Conservation (phyloP, 2,888 invertebrate species). For the Epistrophe eligans region DNA sequence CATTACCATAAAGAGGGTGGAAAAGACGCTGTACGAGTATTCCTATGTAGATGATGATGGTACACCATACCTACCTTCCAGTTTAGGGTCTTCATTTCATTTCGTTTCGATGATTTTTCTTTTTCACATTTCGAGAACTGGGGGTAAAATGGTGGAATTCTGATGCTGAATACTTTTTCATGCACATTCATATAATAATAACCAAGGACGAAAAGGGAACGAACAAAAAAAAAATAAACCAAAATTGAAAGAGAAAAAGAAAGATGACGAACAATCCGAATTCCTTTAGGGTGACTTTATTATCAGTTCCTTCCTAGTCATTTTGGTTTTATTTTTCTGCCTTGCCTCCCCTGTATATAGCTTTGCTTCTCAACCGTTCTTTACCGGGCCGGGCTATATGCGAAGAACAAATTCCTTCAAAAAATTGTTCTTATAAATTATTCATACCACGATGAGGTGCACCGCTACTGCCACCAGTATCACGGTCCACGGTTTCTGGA, state of each 20-base stretch:
- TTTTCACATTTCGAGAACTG: conserved; percentile 21
- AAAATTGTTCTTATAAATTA: conserved; percentile 71
- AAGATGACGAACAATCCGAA: conserved; percentile 73
- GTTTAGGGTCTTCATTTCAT: conserved; percentile 53
- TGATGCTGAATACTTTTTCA: conserved; percentile 57
- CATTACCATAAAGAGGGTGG: conserved; percentile 71
- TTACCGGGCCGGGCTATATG: conserved; percentile 36
- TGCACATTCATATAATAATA: conserved; percentile 59
- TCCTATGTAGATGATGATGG: background rate
- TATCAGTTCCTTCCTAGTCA: conserved; percentile 73
- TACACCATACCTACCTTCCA: conserved; percentile 29
- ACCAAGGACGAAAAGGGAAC: conserved; percentile 26
- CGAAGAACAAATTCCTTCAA: conserved; percentile 65
- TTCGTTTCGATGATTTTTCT: conserved; percentile 65
- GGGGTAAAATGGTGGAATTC: conserved; percentile 22
- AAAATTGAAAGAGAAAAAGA: conserved; percentile 23
- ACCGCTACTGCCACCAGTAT: conserved; percentile 42
- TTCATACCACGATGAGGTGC: conserved; percentile 73
- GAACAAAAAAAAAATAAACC: background rate
- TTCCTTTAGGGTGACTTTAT: conserved; percentile 76
- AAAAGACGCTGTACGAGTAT: conserved; percentile 15
- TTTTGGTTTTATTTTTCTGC: conserved; percentile 49
- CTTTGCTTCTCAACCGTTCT: background rate
- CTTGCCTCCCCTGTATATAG: background rate
- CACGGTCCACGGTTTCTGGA: conserved; percentile 15